Conservation (phyloP, 2,797 vertebrate species). For the Ctenochaetus hawaiiensis region DNA sequence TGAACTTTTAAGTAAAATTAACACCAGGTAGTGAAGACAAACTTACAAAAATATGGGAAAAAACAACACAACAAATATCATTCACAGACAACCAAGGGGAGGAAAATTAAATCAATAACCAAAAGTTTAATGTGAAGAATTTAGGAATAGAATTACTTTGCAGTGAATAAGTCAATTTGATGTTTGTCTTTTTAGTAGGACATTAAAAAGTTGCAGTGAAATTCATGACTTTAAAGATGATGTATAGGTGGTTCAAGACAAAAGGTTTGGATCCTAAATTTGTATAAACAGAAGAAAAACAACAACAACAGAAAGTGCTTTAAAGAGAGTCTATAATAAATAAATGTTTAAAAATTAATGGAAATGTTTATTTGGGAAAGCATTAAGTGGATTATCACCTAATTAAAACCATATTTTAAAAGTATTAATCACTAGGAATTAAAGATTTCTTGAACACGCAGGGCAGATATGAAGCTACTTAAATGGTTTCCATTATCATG, state of each 20-base stretch:
- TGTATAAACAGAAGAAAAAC: background rate
- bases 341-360: background rate
- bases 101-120: background rate
- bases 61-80: background rate
- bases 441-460: background rate
- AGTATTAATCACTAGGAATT: background rate
- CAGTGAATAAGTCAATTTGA: background rate
- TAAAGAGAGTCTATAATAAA: background rate
- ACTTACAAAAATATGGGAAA: background rate
- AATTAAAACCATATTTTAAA: background rate
- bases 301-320: background rate
- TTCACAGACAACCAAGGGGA: background rate
- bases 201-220: background rate
- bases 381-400: background rate
- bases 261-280: background rate
- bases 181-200: background rate
- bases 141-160: background rate
- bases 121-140: background rate
- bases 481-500: conserved; percentile 28
- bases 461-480: background rate
- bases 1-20: background rate
- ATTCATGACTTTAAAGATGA: background rate
- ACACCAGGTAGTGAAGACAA: background rate
- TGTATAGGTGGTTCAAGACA: background rate
- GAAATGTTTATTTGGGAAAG: background rate